Evolutionary conservation across 2,113 vertebrate genomes (phyloP), one percentile per base, ranked within the genome.

Genomic region (Heterotis niloticus): DNA sequence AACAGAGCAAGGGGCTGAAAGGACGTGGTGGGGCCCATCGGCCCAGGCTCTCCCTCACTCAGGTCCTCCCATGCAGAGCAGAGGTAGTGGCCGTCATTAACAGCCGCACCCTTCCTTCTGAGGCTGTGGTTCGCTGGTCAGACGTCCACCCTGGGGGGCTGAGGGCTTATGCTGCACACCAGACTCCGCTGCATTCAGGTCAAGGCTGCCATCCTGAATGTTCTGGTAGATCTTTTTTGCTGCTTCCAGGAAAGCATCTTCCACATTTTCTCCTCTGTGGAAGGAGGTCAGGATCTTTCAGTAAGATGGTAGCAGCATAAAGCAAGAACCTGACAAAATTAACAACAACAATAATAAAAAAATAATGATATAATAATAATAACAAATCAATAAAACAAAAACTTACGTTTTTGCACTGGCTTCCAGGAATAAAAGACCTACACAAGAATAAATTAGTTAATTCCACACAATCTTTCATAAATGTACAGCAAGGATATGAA

Each of bases 211-310:
- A 0, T 99, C 97, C 85, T 99, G 97, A 89, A 99, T 99, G 83
- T 99, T 99, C 92, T 99, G 97, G 88, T 98, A 99, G 88, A 99
- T 99, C 80, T 98, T 96, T 94, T 99, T 98, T 26, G 97, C 97
- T 1, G 97, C 96, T 88, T 99, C 97, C 84, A 98, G 92, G 88
- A 99, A 98, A 0, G 97, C 97, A 28, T 99, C 97, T 88, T 99
- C 97, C 54, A 99, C 97, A 0, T 99, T 98, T 90, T 99, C 97
- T 2, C 97, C 97, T 64, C 92, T 95, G 80, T 34, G 16, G 12
- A 5, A 70, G 34, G 56, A 9, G 51, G 24, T 59, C 54, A 18
- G 71, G 68, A 20, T 20, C 13, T 29, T 20, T 11, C 13, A 2
- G 51, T 56, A 17, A 77, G 23, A 10, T 28, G 66, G 14, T 56